Conservation (phyloP, 2,797 vertebrate genomes). For the Myoxocephalus aenaeus region DNA sequence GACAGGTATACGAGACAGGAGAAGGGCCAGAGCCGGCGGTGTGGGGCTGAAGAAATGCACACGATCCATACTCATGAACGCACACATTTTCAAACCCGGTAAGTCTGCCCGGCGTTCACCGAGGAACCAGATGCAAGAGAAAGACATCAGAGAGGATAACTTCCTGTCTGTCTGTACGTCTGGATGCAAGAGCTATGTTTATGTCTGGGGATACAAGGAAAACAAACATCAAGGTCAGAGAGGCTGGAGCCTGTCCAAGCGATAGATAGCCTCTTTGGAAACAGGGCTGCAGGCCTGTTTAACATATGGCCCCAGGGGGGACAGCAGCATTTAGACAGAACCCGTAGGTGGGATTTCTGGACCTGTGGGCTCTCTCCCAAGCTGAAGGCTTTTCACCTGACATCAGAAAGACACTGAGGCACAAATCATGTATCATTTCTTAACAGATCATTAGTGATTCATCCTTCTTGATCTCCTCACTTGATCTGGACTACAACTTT, state of each 20-base stretch:
- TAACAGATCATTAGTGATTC: too few relatives aligned
- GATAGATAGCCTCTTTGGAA: slow-evolving; percentile 60
- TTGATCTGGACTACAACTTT: not conserved
- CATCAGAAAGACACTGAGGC: slow-evolving; percentile 15
- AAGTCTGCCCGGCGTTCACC: slow-evolving; percentile 29
- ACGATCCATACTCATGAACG: slow-evolving; percentile 16
- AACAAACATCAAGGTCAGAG: slow-evolving; percentile 82
- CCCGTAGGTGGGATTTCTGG: slow-evolving; percentile 39
- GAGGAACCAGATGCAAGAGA: slow-evolving; percentile 52
- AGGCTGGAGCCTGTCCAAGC: slow-evolving; percentile 69
- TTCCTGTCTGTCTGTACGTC: slow-evolving; percentile 67
- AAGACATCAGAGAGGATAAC: slow-evolving; percentile 65
- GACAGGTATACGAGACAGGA: slow-evolving; percentile 63
- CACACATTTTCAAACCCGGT: slow-evolving; percentile 32
- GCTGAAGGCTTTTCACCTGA: slow-evolving; percentile 14
- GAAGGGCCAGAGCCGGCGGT: slow-evolving; percentile 20
- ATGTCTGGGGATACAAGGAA: slow-evolving; percentile 77
- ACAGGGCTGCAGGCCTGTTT: slow-evolving; percentile 55
- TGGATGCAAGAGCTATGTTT: slow-evolving; percentile 72
- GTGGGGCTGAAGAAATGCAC: slow-evolving; percentile 25
- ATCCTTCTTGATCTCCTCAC: not conserved
- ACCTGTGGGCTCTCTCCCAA: slow-evolving; percentile 12
- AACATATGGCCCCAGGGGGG: slow-evolving; percentile 41
- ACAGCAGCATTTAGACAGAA: slow-evolving; percentile 56
- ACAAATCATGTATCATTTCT: not conserved